Evolutionary conservation across 2,888 invertebrate genomes (phyloP), one percentile per base, ranked within the genome.

Genomic region (Idaea dimidiata): DNA sequence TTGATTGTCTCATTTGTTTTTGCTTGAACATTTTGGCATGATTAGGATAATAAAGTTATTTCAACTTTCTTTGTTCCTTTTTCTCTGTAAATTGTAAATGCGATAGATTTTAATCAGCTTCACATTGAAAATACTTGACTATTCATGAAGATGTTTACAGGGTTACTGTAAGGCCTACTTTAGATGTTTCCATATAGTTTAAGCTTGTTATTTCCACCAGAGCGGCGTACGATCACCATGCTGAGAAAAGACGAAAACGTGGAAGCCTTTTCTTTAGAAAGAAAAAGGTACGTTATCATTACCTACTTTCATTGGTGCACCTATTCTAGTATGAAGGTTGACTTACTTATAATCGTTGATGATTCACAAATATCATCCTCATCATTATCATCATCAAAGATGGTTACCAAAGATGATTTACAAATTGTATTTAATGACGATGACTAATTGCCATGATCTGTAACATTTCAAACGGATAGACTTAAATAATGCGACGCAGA

Each of bases 201-300:
- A 43, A 43, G 14, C 14, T 7, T 16, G 10, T 17, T 16, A 2
- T 53, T 61, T 69, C 59, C 74, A 79, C 73, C 89, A 94, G 94
- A 81, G 93, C 93, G 74, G 90, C 93, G 43, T 94, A 95, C 73
- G 96, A 95, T 78, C 95, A 96, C 79, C 96, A 96, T 81, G 95
- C 96, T 17, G 97, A 97, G 79, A 97, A 98, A 82, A 93, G 97
- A 76, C 94, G 97, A 73, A 98, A 98, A 91, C 93, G 97, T 60
- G 97, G 97, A 62, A 97, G 97, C 72, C 89, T 98, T 65, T 98
- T 98, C 94, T 98, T 97, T 84, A 95, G 97, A 72, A 98, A 97
- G 90, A 97, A 97, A 88, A 97, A 97, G 94, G 97, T 92, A 69
- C 10, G 63, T 65, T 17, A n/a, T 16, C 16, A 8, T 2, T 8